phyloP scores from a whole-genome alignment of 2,888 invertebrate genomes.

The Oxyscelio sp. region DNA sequence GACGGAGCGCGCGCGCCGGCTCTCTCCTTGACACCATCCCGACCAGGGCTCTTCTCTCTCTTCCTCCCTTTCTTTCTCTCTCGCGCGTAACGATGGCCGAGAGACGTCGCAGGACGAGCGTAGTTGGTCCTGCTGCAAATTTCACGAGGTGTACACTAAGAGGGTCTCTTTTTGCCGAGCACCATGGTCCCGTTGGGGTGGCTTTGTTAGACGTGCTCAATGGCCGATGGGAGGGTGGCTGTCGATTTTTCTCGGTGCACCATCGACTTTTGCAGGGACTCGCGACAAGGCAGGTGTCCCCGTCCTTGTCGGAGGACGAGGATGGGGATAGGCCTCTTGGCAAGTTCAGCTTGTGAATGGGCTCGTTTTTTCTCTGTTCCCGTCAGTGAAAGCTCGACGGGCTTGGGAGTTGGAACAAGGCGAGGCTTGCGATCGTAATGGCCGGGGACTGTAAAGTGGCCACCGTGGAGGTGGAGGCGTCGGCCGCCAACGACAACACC shows the following conservation, averaged over 20 bases:
- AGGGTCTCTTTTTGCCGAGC: conserved; percentile 24
- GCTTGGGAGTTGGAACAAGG: conserved; percentile 25
- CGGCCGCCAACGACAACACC: conserved; percentile 93
- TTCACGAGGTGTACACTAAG: conserved; percentile 32
- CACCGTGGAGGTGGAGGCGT: conserved; percentile 95
- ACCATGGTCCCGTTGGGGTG: conserved; percentile 41
- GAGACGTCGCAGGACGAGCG: conserved; percentile 32
- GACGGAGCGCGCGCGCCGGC: conserved; percentile 69
- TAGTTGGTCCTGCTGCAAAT: conserved; percentile 25
- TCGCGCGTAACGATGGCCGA: conserved; percentile 2
- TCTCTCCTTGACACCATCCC: conserved; percentile 75
- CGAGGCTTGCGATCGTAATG: conserved; percentile 86
- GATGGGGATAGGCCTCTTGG: background rate
- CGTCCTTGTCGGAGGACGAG: too few relatives aligned
- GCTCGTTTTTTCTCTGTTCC: conserved; percentile 3
- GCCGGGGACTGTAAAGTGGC: conserved; percentile 96
- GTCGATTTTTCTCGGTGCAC: too few relatives aligned
- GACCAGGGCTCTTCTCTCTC: conserved; percentile 54
- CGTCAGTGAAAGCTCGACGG: conserved; percentile 39
- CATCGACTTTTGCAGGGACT: too few relatives aligned
- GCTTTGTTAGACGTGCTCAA: conserved; percentile 10
- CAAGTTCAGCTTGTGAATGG: conserved; percentile 10
- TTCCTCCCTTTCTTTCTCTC: conserved; percentile 11
- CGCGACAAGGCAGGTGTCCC: too few relatives aligned
- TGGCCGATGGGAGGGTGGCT: background rate